Evolutionary conservation across 2,888 invertebrate species (phyloP).

Genomic region (Lasioglossum marginatum): DNA sequence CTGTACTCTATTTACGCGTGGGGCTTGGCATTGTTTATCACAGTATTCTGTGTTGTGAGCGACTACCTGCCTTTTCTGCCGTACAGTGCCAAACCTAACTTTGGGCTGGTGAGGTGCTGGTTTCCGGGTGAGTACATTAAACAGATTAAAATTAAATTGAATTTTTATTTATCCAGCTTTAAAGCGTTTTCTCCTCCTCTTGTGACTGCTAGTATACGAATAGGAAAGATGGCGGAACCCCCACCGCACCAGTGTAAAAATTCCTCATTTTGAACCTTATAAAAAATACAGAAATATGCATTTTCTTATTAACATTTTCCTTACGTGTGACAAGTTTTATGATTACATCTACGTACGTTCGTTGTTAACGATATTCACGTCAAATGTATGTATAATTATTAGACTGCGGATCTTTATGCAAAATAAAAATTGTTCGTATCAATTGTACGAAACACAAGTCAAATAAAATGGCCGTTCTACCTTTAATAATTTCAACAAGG

Average conservation of each 20-base stretch:
- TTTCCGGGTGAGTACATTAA: constrained; percentile 86
- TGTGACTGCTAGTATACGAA: too few relatives aligned
- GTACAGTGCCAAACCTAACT: constrained; percentile 86
- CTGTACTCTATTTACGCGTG: constrained; percentile 90
- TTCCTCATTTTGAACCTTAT: not conserved
- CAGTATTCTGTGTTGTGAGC: constrained; percentile 86
- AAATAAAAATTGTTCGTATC: too few relatives aligned
- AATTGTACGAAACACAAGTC: too few relatives aligned
- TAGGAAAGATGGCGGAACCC: not conserved
- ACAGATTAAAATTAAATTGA: not conserved
- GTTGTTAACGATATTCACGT: too few relatives aligned
- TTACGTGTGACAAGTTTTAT: not conserved
- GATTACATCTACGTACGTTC: too few relatives aligned
- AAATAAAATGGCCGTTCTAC: too few relatives aligned
- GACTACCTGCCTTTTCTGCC: constrained; percentile 86
- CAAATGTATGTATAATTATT: too few relatives aligned
- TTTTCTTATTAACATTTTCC: not conserved
- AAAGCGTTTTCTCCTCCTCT: not conserved
- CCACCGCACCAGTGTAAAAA: not conserved
- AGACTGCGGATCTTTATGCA: too few relatives aligned
- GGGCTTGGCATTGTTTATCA: constrained; percentile 87
- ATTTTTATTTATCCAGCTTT: not conserved
- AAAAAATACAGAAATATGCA: not conserved
- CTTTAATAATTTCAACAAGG: too few relatives aligned
- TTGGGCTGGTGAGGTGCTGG: constrained; percentile 89